Conservation (phyloP, 2,888 invertebrate genomes). For the Campoplex nolae region DNA sequence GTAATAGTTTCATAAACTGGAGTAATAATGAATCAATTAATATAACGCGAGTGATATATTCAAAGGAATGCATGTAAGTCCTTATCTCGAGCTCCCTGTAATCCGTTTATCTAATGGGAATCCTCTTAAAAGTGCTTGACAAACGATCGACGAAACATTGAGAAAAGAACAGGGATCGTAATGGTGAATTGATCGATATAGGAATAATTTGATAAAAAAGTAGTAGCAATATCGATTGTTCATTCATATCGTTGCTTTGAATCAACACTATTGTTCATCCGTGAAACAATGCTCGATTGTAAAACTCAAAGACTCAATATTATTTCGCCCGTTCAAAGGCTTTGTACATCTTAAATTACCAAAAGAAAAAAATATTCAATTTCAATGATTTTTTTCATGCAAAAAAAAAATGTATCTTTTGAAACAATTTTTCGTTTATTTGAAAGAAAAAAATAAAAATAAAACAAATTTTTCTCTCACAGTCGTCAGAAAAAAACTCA, state of each 20-base stretch:
- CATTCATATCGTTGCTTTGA: slow-evolving; percentile 50
- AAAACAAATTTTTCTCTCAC: too few species aligned
- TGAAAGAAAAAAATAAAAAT: too few species aligned
- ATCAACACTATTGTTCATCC: slow-evolving; percentile 52
- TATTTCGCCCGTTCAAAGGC: neutral
- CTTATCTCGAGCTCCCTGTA: neutral
- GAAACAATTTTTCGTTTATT: too few species aligned
- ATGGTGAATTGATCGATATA: neutral
- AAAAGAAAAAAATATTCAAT: too few species aligned
- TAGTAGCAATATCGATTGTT: slow-evolving; percentile 42
- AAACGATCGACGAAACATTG: neutral
- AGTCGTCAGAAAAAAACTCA: too few species aligned
- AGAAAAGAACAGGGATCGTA: neutral
- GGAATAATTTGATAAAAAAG: neutral
- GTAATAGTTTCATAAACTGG: neutral
- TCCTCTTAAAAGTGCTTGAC: neutral
- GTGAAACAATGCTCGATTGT: slow-evolving; percentile 53
- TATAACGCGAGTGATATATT: neutral
- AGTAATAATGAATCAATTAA: neutral
- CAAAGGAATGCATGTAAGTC: neutral
- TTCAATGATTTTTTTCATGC: too few species aligned
- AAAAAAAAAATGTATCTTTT: too few species aligned
- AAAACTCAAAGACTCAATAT: neutral
- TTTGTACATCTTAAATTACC: too few species aligned
- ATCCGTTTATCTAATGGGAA: neutral